Percentiles rank a stretch among this genome's conserved stretches.
Conservation (phyloP, 2,113 vertebrate genomes). For the Pavo muticus region DNA sequence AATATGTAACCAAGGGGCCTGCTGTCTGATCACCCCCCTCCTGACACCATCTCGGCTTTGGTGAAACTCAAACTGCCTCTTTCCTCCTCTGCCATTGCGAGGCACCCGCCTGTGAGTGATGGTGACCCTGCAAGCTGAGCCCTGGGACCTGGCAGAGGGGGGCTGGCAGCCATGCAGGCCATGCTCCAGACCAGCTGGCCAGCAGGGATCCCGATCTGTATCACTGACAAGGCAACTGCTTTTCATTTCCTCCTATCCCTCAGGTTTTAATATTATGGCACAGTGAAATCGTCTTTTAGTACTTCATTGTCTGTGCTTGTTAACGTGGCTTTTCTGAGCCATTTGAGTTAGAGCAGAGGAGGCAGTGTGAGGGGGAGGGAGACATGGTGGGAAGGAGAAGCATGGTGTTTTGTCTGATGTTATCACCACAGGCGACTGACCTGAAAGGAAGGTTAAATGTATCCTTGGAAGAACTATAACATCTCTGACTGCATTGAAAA, state of each 20-base stretch:
- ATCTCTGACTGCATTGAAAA: neutral
- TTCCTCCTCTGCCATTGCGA: neutral
- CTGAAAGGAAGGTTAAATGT: neutral
- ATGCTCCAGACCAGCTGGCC: neutral
- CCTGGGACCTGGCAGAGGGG: neutral
- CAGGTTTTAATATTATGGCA: neutral
- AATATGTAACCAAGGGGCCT: neutral
- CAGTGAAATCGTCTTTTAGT: neutral
- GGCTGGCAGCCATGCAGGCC: neutral
- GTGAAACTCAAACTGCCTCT: neutral
- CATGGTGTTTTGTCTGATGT: neutral
- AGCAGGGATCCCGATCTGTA: neutral
- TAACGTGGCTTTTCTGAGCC: neutral
- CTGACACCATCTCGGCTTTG: neutral
- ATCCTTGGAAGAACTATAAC: neutral
- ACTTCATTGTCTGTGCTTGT: neutral
- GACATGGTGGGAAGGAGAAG: neutral
- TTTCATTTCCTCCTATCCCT: neutral
- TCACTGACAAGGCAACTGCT: fast-evolving
- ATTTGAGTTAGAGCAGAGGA: neutral
- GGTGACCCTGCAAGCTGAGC: neutral
- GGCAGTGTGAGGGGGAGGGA: neutral
- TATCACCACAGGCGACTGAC: neutral
- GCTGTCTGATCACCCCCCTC: neutral
- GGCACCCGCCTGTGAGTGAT: neutral